phyloP scores from a whole-genome alignment of 2,888 invertebrate species.

The Plemyria rubiginata region DNA sequence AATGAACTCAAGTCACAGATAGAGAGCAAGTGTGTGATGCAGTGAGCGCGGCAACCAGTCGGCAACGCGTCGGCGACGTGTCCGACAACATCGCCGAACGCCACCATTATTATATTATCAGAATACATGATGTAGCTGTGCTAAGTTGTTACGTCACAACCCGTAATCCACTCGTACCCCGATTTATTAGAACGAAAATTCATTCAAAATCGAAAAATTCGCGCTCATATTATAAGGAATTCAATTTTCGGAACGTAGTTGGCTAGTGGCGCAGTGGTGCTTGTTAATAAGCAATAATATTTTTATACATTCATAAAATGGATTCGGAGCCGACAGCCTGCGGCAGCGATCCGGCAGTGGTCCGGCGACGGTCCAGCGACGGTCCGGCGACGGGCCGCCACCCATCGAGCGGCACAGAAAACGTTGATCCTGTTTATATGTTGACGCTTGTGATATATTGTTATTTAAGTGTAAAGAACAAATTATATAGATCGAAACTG shows the following conservation, averaged over 20 bases:
- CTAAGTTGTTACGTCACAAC: slow-evolving; percentile 72
- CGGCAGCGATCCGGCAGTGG: slow-evolving; percentile 49
- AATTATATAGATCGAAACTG: slow-evolving; percentile 75
- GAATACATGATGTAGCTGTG: slow-evolving; percentile 84
- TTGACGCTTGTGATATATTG: slow-evolving; percentile 85
- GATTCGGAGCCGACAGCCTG: slow-evolving; percentile 59
- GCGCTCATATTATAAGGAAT: slow-evolving; percentile 71
- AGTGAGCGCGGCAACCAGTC: slow-evolving; percentile 86
- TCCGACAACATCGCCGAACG: slow-evolving; percentile 38
- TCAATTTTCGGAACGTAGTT: slow-evolving; percentile 75
- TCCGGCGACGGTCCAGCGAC: slow-evolving; percentile 19
- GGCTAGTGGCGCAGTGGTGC: slow-evolving; percentile 84
- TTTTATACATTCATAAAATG: slow-evolving; percentile 83
- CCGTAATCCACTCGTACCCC: slow-evolving; percentile 56
- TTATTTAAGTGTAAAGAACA: slow-evolving; percentile 84
- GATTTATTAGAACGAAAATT: slow-evolving; percentile 46
- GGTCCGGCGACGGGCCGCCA: slow-evolving; percentile 41
- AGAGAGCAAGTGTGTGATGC: slow-evolving; percentile 98
- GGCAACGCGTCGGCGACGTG: neutral
- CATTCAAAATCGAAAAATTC: slow-evolving; percentile 65
- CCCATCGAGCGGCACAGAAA: slow-evolving; percentile 33
- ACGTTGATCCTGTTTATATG: slow-evolving; percentile 63
- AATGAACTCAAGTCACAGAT: slow-evolving; percentile 98
- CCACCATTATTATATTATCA: slow-evolving; percentile 51
- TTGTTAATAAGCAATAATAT: slow-evolving; percentile 84